phyloP scores from a whole-genome alignment of 1,140 invertebrate species.

The Dendroctonus ponderosae region DNA sequence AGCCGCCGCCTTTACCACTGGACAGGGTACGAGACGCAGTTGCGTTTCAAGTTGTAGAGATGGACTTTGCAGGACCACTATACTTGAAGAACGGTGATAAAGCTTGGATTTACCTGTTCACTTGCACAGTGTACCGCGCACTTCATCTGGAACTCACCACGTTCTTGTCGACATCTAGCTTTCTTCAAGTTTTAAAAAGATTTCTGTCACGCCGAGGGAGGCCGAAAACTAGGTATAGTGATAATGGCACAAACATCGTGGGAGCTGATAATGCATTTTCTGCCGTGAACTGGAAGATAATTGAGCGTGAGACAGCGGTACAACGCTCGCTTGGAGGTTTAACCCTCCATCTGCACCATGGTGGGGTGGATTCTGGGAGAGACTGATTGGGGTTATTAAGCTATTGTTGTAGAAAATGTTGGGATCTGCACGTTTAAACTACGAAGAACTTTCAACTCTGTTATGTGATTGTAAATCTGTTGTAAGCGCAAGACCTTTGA shows the following conservation, averaged over 20 bases:
- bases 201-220: slow-evolving; percentile 38
- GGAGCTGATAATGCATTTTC: slow-evolving; percentile 40
- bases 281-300: slow-evolving; percentile 36
- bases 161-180: slow-evolving; percentile 42
- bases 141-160: slow-evolving; percentile 48
- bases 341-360: slow-evolving; percentile 46
- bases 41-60: slow-evolving; percentile 42
- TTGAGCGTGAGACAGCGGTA: slow-evolving; percentile 2
- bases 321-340: slow-evolving; percentile 30
- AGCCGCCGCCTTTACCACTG: slow-evolving; percentile 37
- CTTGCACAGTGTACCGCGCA: slow-evolving; percentile 41
- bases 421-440: slow-evolving; percentile 26
- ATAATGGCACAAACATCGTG: slow-evolving; percentile 48
- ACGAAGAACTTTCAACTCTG: slow-evolving; percentile 44
- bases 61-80: slow-evolving; percentile 45
- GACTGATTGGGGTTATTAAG: slow-evolving; percentile 41
- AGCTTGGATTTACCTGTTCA: slow-evolving; percentile 47
- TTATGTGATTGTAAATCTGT: slow-evolving; percentile 33
- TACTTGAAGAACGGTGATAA: slow-evolving; percentile 31
- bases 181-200: slow-evolving; percentile 43
- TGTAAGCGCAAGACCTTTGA: slow-evolving; percentile 47
- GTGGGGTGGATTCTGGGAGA: slow-evolving; percentile 51
- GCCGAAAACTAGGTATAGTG: slow-evolving; percentile 28
- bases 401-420: slow-evolving; percentile 13
- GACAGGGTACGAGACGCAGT: slow-evolving; percentile 38